phyloP scores from a whole-genome alignment of 2,113 vertebrate species.

The Panthera tigris region DNA sequence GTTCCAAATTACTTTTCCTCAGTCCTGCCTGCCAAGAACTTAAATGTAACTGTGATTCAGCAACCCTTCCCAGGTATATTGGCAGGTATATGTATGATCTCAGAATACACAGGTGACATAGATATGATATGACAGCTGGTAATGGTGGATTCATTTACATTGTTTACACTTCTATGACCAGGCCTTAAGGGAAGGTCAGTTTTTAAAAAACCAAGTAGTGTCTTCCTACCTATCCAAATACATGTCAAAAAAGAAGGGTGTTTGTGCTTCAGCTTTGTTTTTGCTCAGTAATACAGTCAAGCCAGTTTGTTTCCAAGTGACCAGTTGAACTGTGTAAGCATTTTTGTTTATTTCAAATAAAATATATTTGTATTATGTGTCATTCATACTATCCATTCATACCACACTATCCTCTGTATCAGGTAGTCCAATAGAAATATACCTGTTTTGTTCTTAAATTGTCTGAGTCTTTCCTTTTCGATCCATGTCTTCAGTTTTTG shows the following conservation, averaged over 20 bases:
- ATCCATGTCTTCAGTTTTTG: neutral
- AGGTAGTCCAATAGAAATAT: conserved; percentile 75
- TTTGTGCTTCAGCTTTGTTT: conserved; percentile 60
- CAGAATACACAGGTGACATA: conserved; percentile 49
- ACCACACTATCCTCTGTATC: conserved; percentile 72
- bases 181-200: conserved; percentile 66
- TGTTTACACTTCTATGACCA: conserved; percentile 74
- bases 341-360: conserved; percentile 81
- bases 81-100: neutral
- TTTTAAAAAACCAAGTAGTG: conserved; percentile 70
- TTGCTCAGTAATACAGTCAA: conserved; percentile 67
- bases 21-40: conserved; percentile 66
- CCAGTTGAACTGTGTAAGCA: conserved; percentile 69
- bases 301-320: conserved; percentile 66
- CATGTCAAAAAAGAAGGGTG: conserved; percentile 35
- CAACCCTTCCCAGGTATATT: conserved; percentile 26
- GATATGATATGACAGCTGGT: conserved; percentile 52
- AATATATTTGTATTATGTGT: conserved; percentile 83
- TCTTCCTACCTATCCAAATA: conserved; percentile 73
- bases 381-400: conserved; percentile 74
- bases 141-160: conserved; percentile 71
- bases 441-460: conserved; percentile 76
- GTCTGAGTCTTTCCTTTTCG: conserved; percentile 67
- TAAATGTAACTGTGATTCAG: conserved; percentile 55
- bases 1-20: conserved; percentile 31